phyloP scores from a whole-genome alignment of 2,797 vertebrate genomes.

The Spinus pinus region DNA sequence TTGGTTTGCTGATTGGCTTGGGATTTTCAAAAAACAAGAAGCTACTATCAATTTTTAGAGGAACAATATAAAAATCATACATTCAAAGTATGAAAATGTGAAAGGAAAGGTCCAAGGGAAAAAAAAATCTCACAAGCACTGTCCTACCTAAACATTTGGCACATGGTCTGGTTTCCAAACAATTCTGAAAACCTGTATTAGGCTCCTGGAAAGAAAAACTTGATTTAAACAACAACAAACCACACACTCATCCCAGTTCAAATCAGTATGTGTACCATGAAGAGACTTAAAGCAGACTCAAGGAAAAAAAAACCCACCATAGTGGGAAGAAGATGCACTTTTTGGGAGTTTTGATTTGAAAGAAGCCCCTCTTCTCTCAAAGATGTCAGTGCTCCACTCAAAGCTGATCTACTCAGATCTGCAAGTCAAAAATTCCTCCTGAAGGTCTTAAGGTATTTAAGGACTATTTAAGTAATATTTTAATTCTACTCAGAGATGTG shows the following conservation, averaged over 20 bases:
- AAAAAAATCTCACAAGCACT: not conserved
- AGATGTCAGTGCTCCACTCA: not conserved
- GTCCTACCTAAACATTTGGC: not conserved
- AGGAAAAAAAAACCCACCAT: not conserved
- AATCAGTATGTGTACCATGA: not conserved
- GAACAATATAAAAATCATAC: not conserved
- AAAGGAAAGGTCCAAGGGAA: not conserved
- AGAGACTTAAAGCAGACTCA: not conserved
- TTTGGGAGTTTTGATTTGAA: not conserved
- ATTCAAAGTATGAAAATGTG: not conserved
- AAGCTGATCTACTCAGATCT: not conserved
- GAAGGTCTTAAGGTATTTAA: not conserved
- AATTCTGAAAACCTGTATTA: not conserved
- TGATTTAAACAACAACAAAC: not conserved
- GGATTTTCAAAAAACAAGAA: not conserved
- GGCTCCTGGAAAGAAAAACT: not conserved
- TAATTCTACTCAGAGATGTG: not conserved
- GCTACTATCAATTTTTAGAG: not conserved
- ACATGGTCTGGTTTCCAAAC: not conserved
- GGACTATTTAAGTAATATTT: not conserved
- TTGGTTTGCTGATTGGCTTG: not conserved
- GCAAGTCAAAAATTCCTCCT: not conserved
- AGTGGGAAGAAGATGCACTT: accelerated
- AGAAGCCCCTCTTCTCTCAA: not conserved
- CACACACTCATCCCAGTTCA: not conserved